phyloP scores from a whole-genome alignment of 2,797 vertebrate species.

The Ctenosaura bakeri region DNA sequence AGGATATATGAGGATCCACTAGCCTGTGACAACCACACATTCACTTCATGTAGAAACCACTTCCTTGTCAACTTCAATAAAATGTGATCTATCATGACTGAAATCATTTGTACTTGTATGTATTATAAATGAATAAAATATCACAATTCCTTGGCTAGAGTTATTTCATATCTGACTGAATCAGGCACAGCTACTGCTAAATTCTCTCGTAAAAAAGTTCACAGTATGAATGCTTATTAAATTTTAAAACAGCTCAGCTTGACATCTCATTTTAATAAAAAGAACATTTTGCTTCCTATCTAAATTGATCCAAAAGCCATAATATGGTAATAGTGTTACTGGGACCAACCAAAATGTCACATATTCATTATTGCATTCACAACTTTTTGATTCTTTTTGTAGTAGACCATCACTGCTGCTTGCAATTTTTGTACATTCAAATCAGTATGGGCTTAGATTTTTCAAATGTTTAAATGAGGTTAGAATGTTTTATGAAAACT shows the following conservation, averaged over 20 bases:
- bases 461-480: neutral
- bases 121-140: conserved; percentile 3
- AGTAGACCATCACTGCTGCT: neutral
- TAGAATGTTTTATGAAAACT: neutral
- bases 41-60: neutral
- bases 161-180: neutral
- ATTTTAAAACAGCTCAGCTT: neutral
- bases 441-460: neutral
- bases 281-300: neutral
- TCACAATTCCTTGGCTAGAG: conserved; percentile 18
- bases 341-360: neutral
- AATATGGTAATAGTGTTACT: neutral
- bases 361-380: neutral
- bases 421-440: neutral
- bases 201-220: neutral
- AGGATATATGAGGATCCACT: neutral
- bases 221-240: neutral
- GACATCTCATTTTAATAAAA: conserved; percentile 6
- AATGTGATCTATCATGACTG: neutral
- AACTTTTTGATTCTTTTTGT: neutral
- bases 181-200: neutral
- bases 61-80: neutral
- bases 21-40: neutral
- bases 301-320: neutral
- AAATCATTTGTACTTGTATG: neutral